Percentiles rank a stretch among this genome's conserved stretches.
phyloP scores from a whole-genome alignment of 2,888 invertebrate species.

The Mesorhabditis sp. region DNA sequence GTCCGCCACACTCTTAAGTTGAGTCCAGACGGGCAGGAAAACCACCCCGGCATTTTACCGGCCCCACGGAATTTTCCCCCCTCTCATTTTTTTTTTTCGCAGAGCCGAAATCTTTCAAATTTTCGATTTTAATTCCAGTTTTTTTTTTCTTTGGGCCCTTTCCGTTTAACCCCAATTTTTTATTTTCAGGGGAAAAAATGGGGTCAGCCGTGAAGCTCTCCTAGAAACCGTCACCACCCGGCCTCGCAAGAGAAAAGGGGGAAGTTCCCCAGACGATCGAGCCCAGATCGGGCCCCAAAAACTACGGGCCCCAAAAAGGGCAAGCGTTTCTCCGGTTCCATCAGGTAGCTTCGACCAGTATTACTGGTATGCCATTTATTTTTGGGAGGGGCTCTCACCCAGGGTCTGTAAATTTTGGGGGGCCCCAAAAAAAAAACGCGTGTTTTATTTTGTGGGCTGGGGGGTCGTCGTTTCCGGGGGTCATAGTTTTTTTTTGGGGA shows the following conservation, averaged over 20 bases:
- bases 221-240: constrained; percentile 79
- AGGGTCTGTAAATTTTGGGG: constrained; percentile 95
- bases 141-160: too few relatives aligned
- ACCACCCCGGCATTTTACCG: too few relatives aligned
- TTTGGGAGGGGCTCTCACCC: constrained; percentile 79
- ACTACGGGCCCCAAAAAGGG: constrained; percentile 99
- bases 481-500: background rate
- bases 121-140: too few relatives aligned
- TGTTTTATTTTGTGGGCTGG: background rate
- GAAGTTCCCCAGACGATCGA: constrained; percentile 92
- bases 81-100: too few relatives aligned
- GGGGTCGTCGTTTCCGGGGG: background rate
- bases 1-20: too few relatives aligned
- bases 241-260: constrained; percentile 78
- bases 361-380: constrained; percentile 55
- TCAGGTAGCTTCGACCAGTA: constrained; percentile 75
- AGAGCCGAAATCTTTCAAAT: too few relatives aligned
- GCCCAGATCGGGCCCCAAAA: constrained; percentile 97
- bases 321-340: constrained; percentile 99
- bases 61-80: too few relatives aligned
- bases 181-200: constrained; percentile 59
- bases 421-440: constrained; percentile 41
- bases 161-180: too few relatives aligned
- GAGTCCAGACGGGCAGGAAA: too few relatives aligned
- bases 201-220: constrained; percentile 93